Base-by-base conservation (phyloP, 2,797 vertebrate genomes). In the Pseudochromis fuscus region DNA sequence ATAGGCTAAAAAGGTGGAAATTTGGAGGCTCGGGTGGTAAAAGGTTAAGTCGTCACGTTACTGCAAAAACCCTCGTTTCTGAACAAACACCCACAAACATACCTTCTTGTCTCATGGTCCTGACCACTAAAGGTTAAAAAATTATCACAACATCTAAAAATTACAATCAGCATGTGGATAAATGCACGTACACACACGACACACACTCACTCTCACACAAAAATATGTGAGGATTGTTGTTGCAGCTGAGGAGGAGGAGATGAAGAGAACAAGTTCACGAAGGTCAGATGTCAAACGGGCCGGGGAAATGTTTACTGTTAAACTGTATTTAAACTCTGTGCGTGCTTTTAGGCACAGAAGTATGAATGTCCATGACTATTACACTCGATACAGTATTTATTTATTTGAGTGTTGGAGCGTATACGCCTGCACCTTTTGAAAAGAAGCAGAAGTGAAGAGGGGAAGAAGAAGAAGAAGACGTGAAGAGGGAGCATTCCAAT, bases 201-300 rank as follows among this genome's bases (percentile, higher is more conserved):
- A 55, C 25, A 49, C 16, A 18, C 24, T 42, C 40, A 4, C 37
- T 55, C 63, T 51, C 58, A 72, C 55, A 42, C 56, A 51, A 44
- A 58, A 12, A 38, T 58, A n/a, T 76, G 59, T 61, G 55, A n/a
- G 50, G 49, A 33, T 70, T 90, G 85, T 90, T 88, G 72, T 80
- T 88, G 68, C 89, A 93, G 90, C 89, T 92, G 91, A 88, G 63
- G 10, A 73, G 33, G 7, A 44, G 40, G 75, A 38, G 72, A 64
- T 6, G 13, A 79, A 80, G 40, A 62, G 27, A 68, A 33, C 27
- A 2, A 69, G 67, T 67, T 89, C 79, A 61, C 24, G 27, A 59
- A 76, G 67, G 84, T 82, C 72, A 71, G 58, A 79, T 48, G 87
- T 85, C 75, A 81, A 69, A 56, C 49, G 78, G 77, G 72, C 63